These are phyloP conservation scores for Tragelaphus strepsiceros DNA, from an alignment of 2,113 vertebrate species.

Conservation along the genomic window DNA sequence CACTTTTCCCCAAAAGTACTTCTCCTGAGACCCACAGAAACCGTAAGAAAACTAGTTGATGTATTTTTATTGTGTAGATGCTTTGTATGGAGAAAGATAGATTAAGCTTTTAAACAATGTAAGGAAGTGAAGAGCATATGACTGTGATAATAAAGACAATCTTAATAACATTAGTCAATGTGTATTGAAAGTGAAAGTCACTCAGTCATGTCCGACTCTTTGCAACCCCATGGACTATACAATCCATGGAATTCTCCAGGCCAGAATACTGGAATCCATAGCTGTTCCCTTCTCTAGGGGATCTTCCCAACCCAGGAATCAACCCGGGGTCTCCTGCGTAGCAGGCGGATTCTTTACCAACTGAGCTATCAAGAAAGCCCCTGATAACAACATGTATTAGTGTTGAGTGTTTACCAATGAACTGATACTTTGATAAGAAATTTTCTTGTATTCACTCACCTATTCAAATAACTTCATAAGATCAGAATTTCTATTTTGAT, in stretches of 20 bases:
- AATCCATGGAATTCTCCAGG: not conserved
- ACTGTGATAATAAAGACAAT: not conserved
- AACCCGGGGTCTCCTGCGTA: not conserved
- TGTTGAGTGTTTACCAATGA: not conserved
- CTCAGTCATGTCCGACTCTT: accelerated
- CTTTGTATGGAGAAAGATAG: not conserved
- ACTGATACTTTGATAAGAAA: not conserved
- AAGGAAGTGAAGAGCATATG: not conserved
- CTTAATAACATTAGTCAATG: not conserved
- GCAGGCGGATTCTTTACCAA: not conserved
- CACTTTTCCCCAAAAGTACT: not conserved
- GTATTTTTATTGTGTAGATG: not conserved
- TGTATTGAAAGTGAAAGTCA: not conserved
- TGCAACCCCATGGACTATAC: not conserved
- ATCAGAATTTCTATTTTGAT: not conserved
- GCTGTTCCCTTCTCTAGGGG: not conserved
- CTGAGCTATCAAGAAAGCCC: not conserved
- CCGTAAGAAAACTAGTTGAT: not conserved
- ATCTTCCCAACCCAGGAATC: not conserved
- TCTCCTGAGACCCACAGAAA: not conserved
- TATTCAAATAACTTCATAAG: not conserved
- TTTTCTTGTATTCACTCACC: not conserved
- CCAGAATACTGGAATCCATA: not conserved
- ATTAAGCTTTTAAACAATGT: not conserved
- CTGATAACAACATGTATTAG: not conserved